Evolutionary conservation across 2,113 vertebrate genomes (phyloP), one percentile per base, ranked within the genome.

Genomic region (Rutilus rutilus): DNA sequence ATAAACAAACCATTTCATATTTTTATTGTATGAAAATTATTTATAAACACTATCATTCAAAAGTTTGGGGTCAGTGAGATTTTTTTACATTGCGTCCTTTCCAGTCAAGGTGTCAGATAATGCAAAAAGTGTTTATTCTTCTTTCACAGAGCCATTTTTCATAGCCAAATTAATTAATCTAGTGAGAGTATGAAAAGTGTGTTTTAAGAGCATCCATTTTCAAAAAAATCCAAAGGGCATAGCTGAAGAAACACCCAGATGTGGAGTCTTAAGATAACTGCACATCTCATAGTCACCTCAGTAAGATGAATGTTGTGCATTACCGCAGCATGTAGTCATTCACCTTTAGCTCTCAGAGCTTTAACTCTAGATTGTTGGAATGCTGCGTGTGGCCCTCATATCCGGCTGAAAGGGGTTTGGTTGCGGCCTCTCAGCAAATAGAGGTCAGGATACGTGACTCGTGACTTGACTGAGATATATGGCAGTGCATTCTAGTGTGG

Each of bases 361-460:
- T 78, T 60, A 8, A 59, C 76, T 78, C 6, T 10, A 62, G n/a
- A 45, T 59, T 78, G 30, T 7, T 45, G 78, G 23, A 64, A 80
- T 30, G 39, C 8, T 10, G 60, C 5, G 78, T 80, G 78, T 47
- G 78, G 59, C 59, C 59, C 59, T 80, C 36, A 80, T 62, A 42
- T 90, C 76, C 25, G 59, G 82, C 86, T 71, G n/a, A 69, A 83
- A 85, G 73, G 25, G 85, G 86, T 85, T 84, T 15, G 33, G 67
- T 14, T 60, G 54, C 1, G 12, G 54, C 33, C 25, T 45, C 78
- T 47, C 14, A 45, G 57, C 57, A 81, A 47, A 81, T 15, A 81
- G 59, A 81, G 59, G 59, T 81, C 78, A 81, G 59, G 5, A 19
- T 65, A 27, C 2, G 39, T 81, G 78, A 81, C 59, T 81, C 59